Evolutionary conservation across 2,113 vertebrate species (phyloP).

Genomic region (Gadus macrocephalus): DNA sequence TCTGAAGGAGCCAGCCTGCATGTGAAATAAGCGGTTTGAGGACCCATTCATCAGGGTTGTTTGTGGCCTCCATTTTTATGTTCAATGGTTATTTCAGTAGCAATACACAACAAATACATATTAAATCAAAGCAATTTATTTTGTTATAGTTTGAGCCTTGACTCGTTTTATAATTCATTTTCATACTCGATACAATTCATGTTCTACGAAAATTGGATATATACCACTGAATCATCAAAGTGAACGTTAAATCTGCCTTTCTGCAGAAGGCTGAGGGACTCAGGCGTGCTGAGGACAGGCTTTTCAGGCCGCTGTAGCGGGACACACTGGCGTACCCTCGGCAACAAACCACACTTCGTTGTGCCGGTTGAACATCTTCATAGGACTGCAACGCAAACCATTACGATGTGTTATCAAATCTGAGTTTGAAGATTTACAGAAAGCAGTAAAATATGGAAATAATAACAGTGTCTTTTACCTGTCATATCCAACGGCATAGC

Average conservation of each 20-base stretch:
- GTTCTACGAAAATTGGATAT: background rate
- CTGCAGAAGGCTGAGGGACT: background rate
- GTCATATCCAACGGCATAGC: constrained; percentile 63
- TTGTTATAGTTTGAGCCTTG: background rate
- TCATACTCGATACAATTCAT: background rate
- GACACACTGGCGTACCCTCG: constrained; percentile 47
- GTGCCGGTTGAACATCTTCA: constrained; percentile 54
- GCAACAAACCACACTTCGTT: constrained; percentile 70
- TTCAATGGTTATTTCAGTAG: too few relatives aligned
- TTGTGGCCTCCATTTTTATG: too few relatives aligned
- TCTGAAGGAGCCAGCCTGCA: background rate
- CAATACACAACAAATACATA: too few relatives aligned
- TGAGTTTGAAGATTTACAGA: background rate
- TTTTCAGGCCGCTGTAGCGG: background rate
- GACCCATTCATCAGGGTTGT: too few relatives aligned
- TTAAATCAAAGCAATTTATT: background rate
- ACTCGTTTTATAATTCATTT: too few relatives aligned
- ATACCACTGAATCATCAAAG: background rate
- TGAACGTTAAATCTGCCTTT: background rate
- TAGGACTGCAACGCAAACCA: constrained; percentile 61
- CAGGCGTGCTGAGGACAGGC: background rate
- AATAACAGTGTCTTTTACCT: constrained; percentile 51
- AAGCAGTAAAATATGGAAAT: background rate
- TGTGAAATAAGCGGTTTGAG: too few relatives aligned
- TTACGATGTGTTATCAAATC: background rate